Evolutionary conservation across 2,888 invertebrate species (phyloP), one percentile per base, ranked within the genome.

Genomic region (Lottia scabra): DNA sequence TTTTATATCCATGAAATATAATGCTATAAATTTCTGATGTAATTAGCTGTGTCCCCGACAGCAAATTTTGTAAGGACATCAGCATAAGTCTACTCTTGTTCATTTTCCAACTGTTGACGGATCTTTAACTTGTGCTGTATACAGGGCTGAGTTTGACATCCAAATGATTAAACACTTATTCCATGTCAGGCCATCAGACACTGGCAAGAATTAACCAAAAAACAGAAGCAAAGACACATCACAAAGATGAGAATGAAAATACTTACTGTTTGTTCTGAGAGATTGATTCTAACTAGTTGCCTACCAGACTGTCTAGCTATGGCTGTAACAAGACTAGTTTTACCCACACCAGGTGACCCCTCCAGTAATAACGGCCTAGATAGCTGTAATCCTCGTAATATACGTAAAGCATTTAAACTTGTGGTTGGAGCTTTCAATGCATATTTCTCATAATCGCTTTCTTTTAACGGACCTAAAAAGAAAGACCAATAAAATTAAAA

Each of bases 221-320:
- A 1, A 10, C 19, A 45, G 26, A n/a, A n/a, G n/a, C n/a, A n/a
- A n/a, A n/a, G n/a, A n/a, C n/a, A n/a, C n/a, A n/a, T n/a, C n/a
- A n/a, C n/a, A n/a, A n/a, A n/a, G n/a, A 30, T 30, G 30, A 4
- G 38, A 38, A 1, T 8, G 10, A 38, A 38, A 38, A 23, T 12
- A 79, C 92, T 91, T 91, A 95, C 95, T 48, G 99, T 99, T 91
- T 99, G 99, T 87, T 99, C 99, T 67, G 99, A 99, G 66, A 99
- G 92, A 91, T 99, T 99, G 74, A 99, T 96, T 65, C 99, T 92
- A 71, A 97, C 93, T 45, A 99, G 93, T 85, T 93, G 92, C 88
- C 96, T 93, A 2, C 96, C 95, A 2, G 96, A 93, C 12, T 93
- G 93, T 85, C 93, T 94, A 0, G 98, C 98, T 62, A 99, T 91